A percentile compares a stretch with the other conserved stretches of the same genome.
These are phyloP conservation scores for Chymomyza amoena DNA, from an alignment of 2,888 invertebrate genomes.

Conservation along the genomic window DNA sequence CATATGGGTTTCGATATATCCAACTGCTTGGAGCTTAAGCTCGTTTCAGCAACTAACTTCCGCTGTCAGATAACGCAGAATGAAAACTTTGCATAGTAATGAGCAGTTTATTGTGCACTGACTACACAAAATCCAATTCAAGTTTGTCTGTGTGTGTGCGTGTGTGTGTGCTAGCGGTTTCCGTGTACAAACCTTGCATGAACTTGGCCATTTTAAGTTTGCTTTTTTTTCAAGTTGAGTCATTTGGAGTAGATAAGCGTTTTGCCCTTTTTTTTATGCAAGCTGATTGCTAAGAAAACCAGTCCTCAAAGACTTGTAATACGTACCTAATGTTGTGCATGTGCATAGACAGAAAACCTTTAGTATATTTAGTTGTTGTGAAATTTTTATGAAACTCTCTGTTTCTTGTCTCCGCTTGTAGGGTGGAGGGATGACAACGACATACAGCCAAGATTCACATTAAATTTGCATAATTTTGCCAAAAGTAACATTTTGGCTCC, in stretches of 20 bases:
- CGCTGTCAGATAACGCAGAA: conserved; percentile 43
- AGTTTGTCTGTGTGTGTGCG: neutral
- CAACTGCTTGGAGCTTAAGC: neutral
- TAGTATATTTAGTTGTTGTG: neutral
- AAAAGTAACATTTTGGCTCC: conserved; percentile 62
- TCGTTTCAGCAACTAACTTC: conserved; percentile 37
- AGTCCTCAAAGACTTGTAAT: neutral
- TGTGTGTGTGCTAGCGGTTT: conserved; percentile 36
- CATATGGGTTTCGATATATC: conserved; percentile 7
- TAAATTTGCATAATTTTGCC: conserved; percentile 69
- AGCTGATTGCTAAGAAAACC: neutral
- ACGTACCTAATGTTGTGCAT: neutral
- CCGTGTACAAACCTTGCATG: conserved; percentile 38
- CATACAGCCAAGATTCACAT: conserved; percentile 57
- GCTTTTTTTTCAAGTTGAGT: conserved; percentile 11
- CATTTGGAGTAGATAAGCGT: neutral
- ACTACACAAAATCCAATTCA: neutral
- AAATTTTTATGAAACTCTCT: neutral
- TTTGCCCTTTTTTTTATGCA: neutral
- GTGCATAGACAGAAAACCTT: neutral
- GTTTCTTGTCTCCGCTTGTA: conserved; percentile 6
- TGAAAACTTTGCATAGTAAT: conserved; percentile 69
- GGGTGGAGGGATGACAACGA: conserved; percentile 3
- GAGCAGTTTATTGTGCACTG: conserved; percentile 58
- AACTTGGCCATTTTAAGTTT: neutral